phyloP scores from a whole-genome alignment of 2,797 vertebrate species.

The Muraenolepis orangiensis region DNA sequence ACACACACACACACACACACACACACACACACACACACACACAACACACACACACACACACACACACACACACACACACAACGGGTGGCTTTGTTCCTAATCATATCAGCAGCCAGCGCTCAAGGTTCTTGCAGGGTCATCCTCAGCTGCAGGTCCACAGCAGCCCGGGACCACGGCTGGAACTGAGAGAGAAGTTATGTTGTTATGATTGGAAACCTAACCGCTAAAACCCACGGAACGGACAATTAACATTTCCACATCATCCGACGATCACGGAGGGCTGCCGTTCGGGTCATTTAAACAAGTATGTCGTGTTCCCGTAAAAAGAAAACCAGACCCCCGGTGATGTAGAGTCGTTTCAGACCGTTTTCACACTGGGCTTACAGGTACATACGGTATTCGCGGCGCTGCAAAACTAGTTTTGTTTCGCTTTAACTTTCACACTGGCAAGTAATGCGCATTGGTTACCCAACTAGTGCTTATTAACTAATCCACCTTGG shows the following conservation, averaged over 20 bases:
- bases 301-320: not conserved
- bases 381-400: too few relatives aligned
- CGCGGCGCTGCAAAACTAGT: too few relatives aligned
- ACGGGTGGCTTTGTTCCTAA: slow-evolving; percentile 10
- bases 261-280: not conserved
- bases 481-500: too few relatives aligned
- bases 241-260: not conserved
- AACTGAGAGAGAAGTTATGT: not conserved
- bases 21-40: slow-evolving; percentile 18
- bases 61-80: slow-evolving; percentile 17
- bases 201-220: not conserved
- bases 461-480: too few relatives aligned
- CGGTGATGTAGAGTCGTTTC: too few relatives aligned
- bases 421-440: too few relatives aligned
- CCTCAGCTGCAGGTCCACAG: slow-evolving; percentile 7
- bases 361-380: too few relatives aligned
- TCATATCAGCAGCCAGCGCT: slow-evolving; percentile 10
- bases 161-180: slow-evolving; percentile 25
- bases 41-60: slow-evolving; percentile 19
- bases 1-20: slow-evolving; percentile 18
- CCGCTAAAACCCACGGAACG: too few relatives aligned
- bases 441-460: too few relatives aligned
- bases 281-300: not conserved
- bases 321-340: not conserved
- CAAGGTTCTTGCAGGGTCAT: slow-evolving; percentile 16